These are phyloP conservation scores for Perca fluviatilis DNA, from an alignment of 2,113 vertebrate genomes.

Conservation along the genomic window DNA sequence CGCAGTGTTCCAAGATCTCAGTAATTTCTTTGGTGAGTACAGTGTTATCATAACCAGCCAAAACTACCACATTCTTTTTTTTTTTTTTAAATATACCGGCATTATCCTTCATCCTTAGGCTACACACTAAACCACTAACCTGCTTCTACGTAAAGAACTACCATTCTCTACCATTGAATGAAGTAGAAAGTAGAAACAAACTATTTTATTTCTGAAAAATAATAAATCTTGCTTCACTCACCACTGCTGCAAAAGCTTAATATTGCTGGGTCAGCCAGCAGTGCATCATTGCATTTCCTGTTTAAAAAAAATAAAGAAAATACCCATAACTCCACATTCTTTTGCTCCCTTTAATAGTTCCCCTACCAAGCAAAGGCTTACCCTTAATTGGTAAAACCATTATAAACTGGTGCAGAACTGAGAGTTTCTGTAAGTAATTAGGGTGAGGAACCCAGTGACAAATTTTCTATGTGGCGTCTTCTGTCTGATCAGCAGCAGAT, in stretches of 20 bases:
- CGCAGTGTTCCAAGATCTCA: neutral
- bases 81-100: neutral
- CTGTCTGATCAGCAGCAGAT: slow-evolving; percentile 67
- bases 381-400: slow-evolving; percentile 43
- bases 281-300: slow-evolving; percentile 41
- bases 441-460: slow-evolving; percentile 34
- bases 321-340: slow-evolving; percentile 49
- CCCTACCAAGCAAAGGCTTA: slow-evolving; percentile 36
- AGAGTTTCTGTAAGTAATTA: slow-evolving; percentile 65
- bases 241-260: slow-evolving; percentile 15
- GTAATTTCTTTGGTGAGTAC: neutral
- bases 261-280: slow-evolving; percentile 10
- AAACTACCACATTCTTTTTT: neutral
- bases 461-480: slow-evolving; percentile 51
- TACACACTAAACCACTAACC: slow-evolving; percentile 2
- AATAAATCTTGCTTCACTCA: slow-evolving; percentile 14
- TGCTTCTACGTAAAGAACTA: neutral
- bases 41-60: neutral
- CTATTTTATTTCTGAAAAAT: slow-evolving; percentile 10
- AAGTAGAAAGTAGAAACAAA: neutral
- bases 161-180: neutral
- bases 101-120: neutral
- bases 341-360: slow-evolving; percentile 39
- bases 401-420: slow-evolving; percentile 35
- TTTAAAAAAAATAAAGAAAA: slow-evolving; percentile 50